phyloP scores from a whole-genome alignment of 2,113 vertebrate species.

The Tor tambroides region DNA sequence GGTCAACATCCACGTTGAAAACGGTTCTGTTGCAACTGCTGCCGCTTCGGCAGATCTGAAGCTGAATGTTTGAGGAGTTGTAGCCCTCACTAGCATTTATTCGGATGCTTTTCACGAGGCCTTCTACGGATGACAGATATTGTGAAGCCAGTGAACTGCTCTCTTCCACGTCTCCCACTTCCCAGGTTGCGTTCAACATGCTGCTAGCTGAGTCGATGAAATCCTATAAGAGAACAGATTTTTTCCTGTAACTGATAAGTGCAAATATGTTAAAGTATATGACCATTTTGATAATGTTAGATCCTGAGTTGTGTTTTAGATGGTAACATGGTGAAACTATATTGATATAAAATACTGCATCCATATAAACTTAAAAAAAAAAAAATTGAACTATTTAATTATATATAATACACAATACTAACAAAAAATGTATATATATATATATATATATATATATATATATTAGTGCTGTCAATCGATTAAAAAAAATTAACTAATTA shows the following conservation, averaged over 20 bases:
- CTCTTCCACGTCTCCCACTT: rapidly evolving
- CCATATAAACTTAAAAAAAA: too few relatives aligned
- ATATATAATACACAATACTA: too few relatives aligned
- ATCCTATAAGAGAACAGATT: constrained; percentile 73
- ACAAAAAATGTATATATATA: too few relatives aligned
- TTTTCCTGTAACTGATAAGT: not conserved
- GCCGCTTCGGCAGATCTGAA: constrained; percentile 60
- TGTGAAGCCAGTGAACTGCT: constrained; percentile 61
- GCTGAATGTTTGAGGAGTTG: constrained; percentile 59
- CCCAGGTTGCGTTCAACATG: constrained; percentile 70
- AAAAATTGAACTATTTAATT: too few relatives aligned
- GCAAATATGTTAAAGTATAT: not conserved
- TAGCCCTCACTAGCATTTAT: constrained; percentile 58
- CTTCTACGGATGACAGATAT: constrained; percentile 80
- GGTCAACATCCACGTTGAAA: constrained; percentile 55
- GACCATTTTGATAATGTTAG: not conserved
- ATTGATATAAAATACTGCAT: too few relatives aligned
- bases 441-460: too few relatives aligned
- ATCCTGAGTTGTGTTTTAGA: not conserved
- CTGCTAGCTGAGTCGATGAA: constrained; percentile 74
- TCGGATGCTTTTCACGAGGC: constrained; percentile 75
- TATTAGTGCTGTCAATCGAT: too few relatives aligned
- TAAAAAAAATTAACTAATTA: too few relatives aligned
- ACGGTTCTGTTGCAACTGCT: constrained; percentile 50
- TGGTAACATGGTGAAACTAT: too few relatives aligned